Evolutionary conservation across 2,113 vertebrate genomes (phyloP).

Genomic region (Saguinus imperator): DNA sequence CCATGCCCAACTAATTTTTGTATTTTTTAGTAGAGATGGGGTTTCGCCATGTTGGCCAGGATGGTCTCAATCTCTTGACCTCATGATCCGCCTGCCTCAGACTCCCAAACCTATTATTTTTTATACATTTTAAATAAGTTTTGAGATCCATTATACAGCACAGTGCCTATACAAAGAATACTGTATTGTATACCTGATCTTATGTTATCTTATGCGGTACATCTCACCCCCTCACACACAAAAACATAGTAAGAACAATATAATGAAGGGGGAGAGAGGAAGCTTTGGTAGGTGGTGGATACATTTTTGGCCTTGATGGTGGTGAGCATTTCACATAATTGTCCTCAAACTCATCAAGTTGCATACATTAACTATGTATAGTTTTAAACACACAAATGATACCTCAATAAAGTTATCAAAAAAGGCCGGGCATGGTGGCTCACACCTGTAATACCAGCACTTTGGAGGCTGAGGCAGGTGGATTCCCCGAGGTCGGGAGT

Average conservation of each 20-base stretch:
- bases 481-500: too few species aligned
- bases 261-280: not conserved
- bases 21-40: too few species aligned
- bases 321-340: not conserved
- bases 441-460: too few species aligned
- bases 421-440: not conserved
- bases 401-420: not conserved
- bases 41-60: too few species aligned
- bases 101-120: not conserved
- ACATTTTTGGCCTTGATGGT: not conserved
- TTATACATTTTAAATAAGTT: not conserved
- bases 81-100: too few species aligned
- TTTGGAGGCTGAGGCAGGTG: too few species aligned
- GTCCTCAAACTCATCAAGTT: not conserved
- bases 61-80: too few species aligned
- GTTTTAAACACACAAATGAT: not conserved
- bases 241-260: not conserved
- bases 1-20: too few species aligned
- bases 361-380: not conserved
- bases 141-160: not conserved
- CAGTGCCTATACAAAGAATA: not conserved
- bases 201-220: not conserved
- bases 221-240: not conserved
- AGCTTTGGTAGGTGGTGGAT: not conserved
- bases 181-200: not conserved